These are phyloP conservation scores for Zapus hudsonius DNA, from an alignment of 2,113 vertebrate genomes.

Conservation along the genomic window DNA sequence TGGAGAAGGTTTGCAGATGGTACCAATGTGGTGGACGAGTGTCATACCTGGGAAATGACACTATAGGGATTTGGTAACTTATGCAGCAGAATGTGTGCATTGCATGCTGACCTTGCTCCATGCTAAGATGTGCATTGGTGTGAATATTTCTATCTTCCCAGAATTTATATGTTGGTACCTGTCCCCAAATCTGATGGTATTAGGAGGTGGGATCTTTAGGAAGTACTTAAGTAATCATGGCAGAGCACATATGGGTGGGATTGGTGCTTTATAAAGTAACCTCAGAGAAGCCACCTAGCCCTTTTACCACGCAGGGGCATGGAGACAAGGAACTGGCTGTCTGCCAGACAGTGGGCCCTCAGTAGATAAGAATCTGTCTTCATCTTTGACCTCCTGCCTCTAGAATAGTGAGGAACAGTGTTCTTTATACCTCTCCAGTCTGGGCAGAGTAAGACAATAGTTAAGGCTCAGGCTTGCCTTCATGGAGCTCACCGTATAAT, in stretches of 20 bases:
- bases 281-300: neutral
- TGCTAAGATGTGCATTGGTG: neutral
- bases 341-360: neutral
- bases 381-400: neutral
- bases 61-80: neutral
- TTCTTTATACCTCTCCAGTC: neutral
- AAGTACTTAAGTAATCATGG: neutral
- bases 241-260: neutral
- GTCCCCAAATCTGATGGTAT: neutral
- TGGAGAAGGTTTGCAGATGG: constrained; percentile 34
- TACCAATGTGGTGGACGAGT: neutral
- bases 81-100: neutral
- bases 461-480: neutral
- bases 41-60: neutral
- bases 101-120: no score
- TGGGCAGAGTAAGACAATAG: neutral
- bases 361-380: neutral
- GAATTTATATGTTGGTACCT: neutral
- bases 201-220: neutral
- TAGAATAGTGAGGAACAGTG: neutral
- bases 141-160: neutral
- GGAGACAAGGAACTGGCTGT: no score
- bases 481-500: neutral
- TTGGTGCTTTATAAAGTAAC: neutral
- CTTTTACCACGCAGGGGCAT: neutral